A percentile compares a stretch with the other conserved stretches of the same genome.
Evolutionary conservation across 1,140 invertebrate genomes (phyloP).

Genomic region (Eurosta solidaginis): DNA sequence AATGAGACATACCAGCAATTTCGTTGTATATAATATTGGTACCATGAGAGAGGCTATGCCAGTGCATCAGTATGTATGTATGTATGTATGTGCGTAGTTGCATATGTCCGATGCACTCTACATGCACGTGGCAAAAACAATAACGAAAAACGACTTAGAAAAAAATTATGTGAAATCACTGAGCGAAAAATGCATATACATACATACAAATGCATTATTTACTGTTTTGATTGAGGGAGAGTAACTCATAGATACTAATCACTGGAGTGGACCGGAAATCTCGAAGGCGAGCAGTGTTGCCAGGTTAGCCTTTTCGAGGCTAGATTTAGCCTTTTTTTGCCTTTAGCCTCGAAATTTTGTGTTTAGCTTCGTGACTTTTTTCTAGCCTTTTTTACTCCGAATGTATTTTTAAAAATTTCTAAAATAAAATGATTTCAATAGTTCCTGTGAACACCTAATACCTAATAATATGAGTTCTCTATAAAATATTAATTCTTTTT

Average conservation of each 20-base stretch:
- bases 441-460: no score
- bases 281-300: neutral
- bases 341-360: no score
- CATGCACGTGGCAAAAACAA: conserved; percentile 13
- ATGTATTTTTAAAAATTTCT: no score
- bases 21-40: neutral
- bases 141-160: conserved; percentile 19
- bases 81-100: conserved; percentile 2
- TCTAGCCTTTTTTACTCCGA: no score
- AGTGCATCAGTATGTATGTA: conserved; percentile 3
- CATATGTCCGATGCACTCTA: neutral
- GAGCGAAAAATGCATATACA: neutral
- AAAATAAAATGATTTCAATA: no score
- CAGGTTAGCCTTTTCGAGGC: no score
- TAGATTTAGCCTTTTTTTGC: no score
- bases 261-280: neutral
- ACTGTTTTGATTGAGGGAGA: neutral
- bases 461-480: no score
- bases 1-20: neutral
- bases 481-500: no score
- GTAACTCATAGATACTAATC: neutral
- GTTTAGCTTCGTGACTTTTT: no score
- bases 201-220: neutral
- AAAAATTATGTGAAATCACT: neutral
- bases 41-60: neutral